Evolutionary conservation across 2,888 invertebrate genomes (phyloP).

Genomic region (Pseudococcus longispinus): DNA sequence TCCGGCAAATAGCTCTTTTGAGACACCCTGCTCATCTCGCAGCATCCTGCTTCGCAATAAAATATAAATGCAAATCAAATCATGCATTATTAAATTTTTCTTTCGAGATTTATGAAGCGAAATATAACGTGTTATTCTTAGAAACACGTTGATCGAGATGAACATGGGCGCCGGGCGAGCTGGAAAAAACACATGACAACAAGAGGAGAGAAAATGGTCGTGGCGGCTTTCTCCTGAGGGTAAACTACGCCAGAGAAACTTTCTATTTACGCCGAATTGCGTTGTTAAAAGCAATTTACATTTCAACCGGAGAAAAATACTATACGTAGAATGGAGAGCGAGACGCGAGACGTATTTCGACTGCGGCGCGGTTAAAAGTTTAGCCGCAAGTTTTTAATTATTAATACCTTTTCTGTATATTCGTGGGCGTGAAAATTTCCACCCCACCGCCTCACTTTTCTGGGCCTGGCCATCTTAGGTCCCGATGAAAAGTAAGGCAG

Average conservation of each 20-base stretch:
- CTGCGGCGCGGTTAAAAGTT: slow-evolving; percentile 10
- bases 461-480: not conserved
- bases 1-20: not conserved
- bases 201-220: not conserved
- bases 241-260: slow-evolving; percentile 12
- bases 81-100: slow-evolving; percentile 29
- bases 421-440: not conserved
- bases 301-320: slow-evolving; percentile 17
- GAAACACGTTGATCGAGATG: not conserved
- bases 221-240: not conserved
- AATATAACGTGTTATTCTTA: slow-evolving; percentile 21
- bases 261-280: slow-evolving; percentile 14
- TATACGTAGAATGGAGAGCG: not conserved
- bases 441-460: not conserved
- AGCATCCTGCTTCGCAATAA: not conserved
- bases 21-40: not conserved
- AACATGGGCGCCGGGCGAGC: not conserved
- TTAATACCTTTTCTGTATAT: slow-evolving; percentile 14
- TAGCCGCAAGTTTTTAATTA: slow-evolving; percentile 25
- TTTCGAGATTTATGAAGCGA: not conserved
- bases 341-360: not conserved
- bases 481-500: not conserved
- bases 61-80: slow-evolving; percentile 27
- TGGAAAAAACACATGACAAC: not conserved
- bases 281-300: slow-evolving; percentile 26